Evolutionary conservation across 2,888 invertebrate genomes (phyloP), one percentile per base, ranked within the genome.

Genomic region (Clivina fossor): DNA sequence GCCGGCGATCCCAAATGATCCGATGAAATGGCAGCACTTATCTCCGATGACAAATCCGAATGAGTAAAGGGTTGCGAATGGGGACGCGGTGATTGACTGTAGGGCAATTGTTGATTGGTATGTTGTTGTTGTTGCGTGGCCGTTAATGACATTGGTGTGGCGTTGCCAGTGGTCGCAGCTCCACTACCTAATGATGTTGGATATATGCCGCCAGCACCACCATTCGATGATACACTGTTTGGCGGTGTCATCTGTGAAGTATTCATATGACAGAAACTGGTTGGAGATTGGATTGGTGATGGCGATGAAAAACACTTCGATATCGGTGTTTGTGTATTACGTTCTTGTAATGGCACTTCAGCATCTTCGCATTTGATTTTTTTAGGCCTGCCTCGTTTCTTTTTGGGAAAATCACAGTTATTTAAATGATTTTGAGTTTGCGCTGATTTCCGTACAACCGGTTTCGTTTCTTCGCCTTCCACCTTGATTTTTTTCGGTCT

Each of bases 361-460:
- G 77, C 78, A 63, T 81, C 82, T 67, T 84, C 83, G 43, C 83
- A 80, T 60, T 88, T 82, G 13, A 90, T 84, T 75, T 93, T 93
- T 75, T 93, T 93, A 58, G 93, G 92, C 58, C 92, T 79, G 15
- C 93, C 92, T 19, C 93, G 76, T 69, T 93, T 92, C 74, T 93
- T 93, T 76, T 92, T 92, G 59, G 88, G 86, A 59, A 86, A 83
- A 69, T 81, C 82, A 60, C 76, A 78, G 66, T 76, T 78, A 46
- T 71, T 69, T 67, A 28, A 33, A 32, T 15, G 32, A 53, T 73
- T 53, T 26, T 32, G 43, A 60, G 66, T 67, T 58, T 68, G 65
- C 58, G 68, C 66, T 35, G 69, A 65, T 60, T 77, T 77, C 58
- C 79, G 74, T 1, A 81, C 76, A 26, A 78, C 70, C 30, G 76